Base-by-base conservation (phyloP, 1,140 invertebrate species). In the Platyura marginata region DNA sequence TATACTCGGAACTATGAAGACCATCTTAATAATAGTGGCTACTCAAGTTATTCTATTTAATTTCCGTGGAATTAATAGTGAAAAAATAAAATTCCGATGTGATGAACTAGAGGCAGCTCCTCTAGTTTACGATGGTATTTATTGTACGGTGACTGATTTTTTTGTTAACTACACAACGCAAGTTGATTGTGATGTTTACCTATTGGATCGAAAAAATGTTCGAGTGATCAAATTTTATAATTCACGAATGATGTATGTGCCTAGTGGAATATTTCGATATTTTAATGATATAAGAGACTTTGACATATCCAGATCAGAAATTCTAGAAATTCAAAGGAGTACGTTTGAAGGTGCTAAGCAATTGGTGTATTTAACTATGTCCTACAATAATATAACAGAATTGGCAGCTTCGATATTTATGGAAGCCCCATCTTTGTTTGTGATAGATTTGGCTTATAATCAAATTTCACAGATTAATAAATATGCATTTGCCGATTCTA, bases 191-290 rank as follows among this genome's bases (percentile, higher is more conserved):
- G 9, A 42, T 42, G 18, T 19, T 13, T 18, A 50, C 51, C 25
- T 51, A 23, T 22, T 52, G 15, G 50, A 55, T 42, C 25, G 45
- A 13, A 56, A 57, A 15, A 40, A 47, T 48, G 53, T 55, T n/a
- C 56, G 54, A 48, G 59, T 55, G 32, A 60, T 61, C 53, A 61
- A 61, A 42, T 61, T 61, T 48, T 58, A 60, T 43, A 51, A 57
- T 6, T 60, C 56, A 1, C 49, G 49, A 9, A 41, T 60, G 42
- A 46, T 60, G 18, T 58, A 58, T 41, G 45, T 61, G 40, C 58
- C 58, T 23, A 54, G 56, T 5, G 55, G 52, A 34, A 34, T 61
- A 1, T 61, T 61, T 43, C 54, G 56, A 36, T 52, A 52, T 2
- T 58, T 57, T 35, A 45, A 47, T 0, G 44, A 51, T 5, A 42